Conservation (phyloP, 2,797 vertebrate species). For the Bovichtus diacanthus region DNA sequence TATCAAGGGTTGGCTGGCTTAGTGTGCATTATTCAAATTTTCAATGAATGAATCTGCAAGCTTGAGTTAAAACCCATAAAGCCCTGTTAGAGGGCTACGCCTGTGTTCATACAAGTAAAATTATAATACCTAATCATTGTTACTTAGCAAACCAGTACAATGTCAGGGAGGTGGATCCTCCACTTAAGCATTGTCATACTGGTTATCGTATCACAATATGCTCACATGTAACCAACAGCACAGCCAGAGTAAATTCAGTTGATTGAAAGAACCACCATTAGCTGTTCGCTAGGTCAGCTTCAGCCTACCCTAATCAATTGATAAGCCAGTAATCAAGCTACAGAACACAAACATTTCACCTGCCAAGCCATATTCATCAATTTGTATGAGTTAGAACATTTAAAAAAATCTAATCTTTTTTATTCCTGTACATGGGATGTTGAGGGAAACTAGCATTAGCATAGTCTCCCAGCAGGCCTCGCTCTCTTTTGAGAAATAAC, state of each 20-base stretch:
- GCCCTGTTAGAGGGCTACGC: constrained; percentile 42
- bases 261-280: constrained; percentile 2
- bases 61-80: constrained; percentile 65
- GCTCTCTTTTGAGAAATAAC: constrained; percentile 20
- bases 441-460: background rate
- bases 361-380: background rate
- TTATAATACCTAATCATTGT: constrained; percentile 56
- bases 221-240: background rate
- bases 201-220: background rate
- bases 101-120: constrained; percentile 46
- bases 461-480: background rate
- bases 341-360: background rate
- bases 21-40: constrained; percentile 67
- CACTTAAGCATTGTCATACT: background rate
- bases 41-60: constrained; percentile 47
- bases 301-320: background rate
- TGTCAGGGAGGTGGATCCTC: constrained; percentile 7
- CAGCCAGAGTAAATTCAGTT: background rate
- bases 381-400: background rate
- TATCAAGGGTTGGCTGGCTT: constrained; percentile 65
- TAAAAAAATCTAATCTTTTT: background rate
- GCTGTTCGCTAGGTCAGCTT: background rate
- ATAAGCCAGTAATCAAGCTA: background rate
- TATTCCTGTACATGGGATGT: background rate
- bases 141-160: constrained; percentile 32